Evolutionary conservation across 1,140 invertebrate species (phyloP).

Genomic region (Acromyrmex charruanus): DNA sequence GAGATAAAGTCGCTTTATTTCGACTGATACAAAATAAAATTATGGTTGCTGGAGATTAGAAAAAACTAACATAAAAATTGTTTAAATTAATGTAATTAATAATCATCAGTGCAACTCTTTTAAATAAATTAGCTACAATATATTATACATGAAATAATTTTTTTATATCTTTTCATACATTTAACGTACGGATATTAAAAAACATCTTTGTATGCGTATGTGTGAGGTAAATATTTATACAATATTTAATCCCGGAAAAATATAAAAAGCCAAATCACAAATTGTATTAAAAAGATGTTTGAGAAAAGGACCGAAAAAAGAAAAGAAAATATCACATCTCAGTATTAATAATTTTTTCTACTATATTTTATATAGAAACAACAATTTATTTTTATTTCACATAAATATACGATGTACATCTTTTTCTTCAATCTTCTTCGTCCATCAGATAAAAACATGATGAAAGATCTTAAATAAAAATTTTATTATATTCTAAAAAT

Average conservation of each 20-base stretch:
- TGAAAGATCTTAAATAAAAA: not conserved
- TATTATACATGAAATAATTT: not conserved
- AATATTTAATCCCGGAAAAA: slow-evolving; percentile 6
- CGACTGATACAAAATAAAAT: not conserved
- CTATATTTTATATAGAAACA: not conserved
- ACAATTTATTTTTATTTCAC: not conserved
- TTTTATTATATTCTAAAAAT: slow-evolving; percentile 5
- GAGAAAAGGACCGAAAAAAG: too few relatives aligned
- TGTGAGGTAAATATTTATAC: slow-evolving; percentile 17
- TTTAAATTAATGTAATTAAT: not conserved
- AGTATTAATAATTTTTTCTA: not conserved
- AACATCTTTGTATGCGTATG: not conserved
- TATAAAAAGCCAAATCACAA: not conserved
- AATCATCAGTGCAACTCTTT: not conserved
- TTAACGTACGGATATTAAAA: slow-evolving; percentile 3
- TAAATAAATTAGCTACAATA: slow-evolving; percentile 6
- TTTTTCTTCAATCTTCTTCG: not conserved
- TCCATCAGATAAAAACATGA: not conserved
- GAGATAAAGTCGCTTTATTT: not conserved
- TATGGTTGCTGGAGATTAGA: not conserved
- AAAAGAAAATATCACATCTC: not conserved
- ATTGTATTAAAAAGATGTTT: not conserved
- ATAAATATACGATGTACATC: not conserved
- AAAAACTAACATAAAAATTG: not conserved
- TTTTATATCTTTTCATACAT: not conserved